Conservation (phyloP, 2,113 vertebrate genomes). For the Hemibagrus wyckioides region DNA sequence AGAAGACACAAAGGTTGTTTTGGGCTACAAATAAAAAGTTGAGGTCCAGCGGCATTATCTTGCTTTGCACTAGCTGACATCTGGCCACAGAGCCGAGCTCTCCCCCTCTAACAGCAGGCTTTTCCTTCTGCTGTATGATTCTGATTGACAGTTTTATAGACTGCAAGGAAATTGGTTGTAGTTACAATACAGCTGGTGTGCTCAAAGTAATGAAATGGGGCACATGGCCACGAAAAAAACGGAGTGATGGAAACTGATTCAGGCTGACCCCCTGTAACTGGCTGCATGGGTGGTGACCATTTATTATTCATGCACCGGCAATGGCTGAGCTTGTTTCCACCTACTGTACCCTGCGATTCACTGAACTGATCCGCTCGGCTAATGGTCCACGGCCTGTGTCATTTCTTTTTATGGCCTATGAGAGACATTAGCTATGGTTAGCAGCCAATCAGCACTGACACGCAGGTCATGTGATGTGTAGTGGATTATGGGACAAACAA, state of each 20-base stretch:
- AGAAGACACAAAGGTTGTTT: neutral
- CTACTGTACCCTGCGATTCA: conserved; percentile 39
- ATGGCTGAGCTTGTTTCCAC: conserved; percentile 39
- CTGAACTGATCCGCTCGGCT: conserved; percentile 28
- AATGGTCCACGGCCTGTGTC: conserved; percentile 52
- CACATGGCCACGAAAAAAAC: conserved; percentile 69
- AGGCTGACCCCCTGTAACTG: conserved; percentile 57
- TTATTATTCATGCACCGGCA: conserved; percentile 59
- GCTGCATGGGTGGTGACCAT: conserved; percentile 71
- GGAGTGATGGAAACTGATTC: conserved; percentile 58
- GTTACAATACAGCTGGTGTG: conserved; percentile 78
- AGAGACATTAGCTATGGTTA: conserved; percentile 55
- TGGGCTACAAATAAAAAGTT: neutral
- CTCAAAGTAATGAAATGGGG: conserved; percentile 76
- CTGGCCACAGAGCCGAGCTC: conserved; percentile 62
- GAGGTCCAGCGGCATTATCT: conserved; percentile 38
- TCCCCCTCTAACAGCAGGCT: conserved; percentile 32
- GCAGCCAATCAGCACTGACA: conserved; percentile 53
- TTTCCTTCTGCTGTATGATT: conserved; percentile 69
- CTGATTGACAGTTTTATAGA: conserved; percentile 83
- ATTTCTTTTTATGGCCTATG: conserved; percentile 70
- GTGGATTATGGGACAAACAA: neutral
- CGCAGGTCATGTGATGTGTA: conserved; percentile 16
- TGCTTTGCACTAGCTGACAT: conserved; percentile 66
- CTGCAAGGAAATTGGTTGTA: conserved; percentile 83